Percentiles rank a stretch among this genome's conserved stretches.
These are phyloP conservation scores for Turdus rufiventris DNA, from an alignment of 2,113 vertebrate genomes.

Conservation along the genomic window DNA sequence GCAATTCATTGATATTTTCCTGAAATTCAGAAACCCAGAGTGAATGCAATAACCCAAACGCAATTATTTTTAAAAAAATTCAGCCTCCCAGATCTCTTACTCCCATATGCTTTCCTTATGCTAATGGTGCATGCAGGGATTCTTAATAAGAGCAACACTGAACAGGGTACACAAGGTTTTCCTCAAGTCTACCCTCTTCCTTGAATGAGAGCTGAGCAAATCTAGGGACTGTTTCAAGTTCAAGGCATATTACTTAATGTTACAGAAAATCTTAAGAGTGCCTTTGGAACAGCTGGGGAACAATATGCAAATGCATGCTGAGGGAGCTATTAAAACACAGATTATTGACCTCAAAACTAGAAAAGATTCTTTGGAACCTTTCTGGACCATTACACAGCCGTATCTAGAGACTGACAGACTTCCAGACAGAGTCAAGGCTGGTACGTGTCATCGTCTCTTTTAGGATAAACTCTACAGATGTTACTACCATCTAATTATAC, in stretches of 20 bases:
- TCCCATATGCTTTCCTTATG: not conserved
- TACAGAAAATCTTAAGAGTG: not conserved
- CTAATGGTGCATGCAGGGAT: not conserved
- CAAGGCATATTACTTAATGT: not conserved
- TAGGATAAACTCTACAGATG: not conserved
- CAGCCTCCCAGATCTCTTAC: not conserved
- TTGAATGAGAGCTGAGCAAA: not conserved
- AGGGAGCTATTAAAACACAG: conserved; percentile 4
- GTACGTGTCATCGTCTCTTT: not conserved
- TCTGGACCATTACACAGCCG: not conserved
- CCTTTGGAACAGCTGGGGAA: not conserved
- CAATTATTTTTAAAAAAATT: not conserved
- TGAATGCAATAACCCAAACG: not conserved
- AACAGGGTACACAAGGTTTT: not conserved
- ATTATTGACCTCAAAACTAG: conserved; percentile 11
- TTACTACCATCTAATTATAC: not conserved
- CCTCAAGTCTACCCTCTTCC: not conserved
- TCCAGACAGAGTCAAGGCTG: not conserved
- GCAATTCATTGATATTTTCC: not conserved
- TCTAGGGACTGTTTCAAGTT: not conserved
- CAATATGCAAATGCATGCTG: not conserved
- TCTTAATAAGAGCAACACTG: not conserved
- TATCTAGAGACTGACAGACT: not conserved
- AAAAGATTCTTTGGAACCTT: not conserved
- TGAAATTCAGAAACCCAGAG: not conserved